phyloP scores from a whole-genome alignment of 2,888 invertebrate genomes.

The Rotaria socialis region DNA sequence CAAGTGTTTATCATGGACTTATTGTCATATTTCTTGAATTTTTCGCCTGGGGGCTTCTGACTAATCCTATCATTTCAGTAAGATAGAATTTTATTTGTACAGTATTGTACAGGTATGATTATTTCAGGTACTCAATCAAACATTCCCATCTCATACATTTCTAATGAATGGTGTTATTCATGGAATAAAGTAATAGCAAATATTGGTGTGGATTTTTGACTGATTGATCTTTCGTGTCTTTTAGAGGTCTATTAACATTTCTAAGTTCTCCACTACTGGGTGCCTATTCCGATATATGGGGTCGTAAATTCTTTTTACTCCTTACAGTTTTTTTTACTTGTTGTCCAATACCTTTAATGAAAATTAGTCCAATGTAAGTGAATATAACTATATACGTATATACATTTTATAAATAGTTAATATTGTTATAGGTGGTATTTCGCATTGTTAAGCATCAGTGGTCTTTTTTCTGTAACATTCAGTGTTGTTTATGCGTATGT shows the following conservation, averaged over 20 bases:
- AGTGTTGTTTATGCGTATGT: slow-evolving; percentile 99
- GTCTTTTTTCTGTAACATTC: slow-evolving; percentile 97
- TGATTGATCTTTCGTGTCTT: slow-evolving; percentile 47
- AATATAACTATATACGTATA: too few species aligned
- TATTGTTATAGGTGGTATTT: slow-evolving; percentile 74
- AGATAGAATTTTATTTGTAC: slow-evolving; percentile 51
- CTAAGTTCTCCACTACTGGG: slow-evolving; percentile 93
- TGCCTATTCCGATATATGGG: slow-evolving; percentile 95
- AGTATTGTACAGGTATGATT: not conserved
- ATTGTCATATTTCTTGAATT: slow-evolving; percentile 99
- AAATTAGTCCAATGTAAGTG: slow-evolving; percentile 81
- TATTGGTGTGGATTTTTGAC: not conserved
- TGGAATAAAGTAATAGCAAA: slow-evolving; percentile 75
- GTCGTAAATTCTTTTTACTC: slow-evolving; percentile 90
- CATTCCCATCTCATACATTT: slow-evolving; percentile 97
- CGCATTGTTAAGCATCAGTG: slow-evolving; percentile 96
- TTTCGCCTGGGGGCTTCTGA: slow-evolving; percentile 97
- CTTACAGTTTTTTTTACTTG: slow-evolving; percentile 98
- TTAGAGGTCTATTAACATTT: slow-evolving; percentile 85
- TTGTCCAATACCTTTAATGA: slow-evolving; percentile 95
- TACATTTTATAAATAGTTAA: slow-evolving; percentile 57
- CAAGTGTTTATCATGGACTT: slow-evolving; percentile 94
- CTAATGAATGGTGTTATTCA: slow-evolving; percentile 98
- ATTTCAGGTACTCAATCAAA: slow-evolving; percentile 78
- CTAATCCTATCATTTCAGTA: slow-evolving; percentile 88